A percentile compares a stretch with the other conserved stretches of the same genome.
These are phyloP conservation scores for Sardinella longiceps DNA, from an alignment of 2,797 vertebrate genomes.

Conservation along the genomic window DNA sequence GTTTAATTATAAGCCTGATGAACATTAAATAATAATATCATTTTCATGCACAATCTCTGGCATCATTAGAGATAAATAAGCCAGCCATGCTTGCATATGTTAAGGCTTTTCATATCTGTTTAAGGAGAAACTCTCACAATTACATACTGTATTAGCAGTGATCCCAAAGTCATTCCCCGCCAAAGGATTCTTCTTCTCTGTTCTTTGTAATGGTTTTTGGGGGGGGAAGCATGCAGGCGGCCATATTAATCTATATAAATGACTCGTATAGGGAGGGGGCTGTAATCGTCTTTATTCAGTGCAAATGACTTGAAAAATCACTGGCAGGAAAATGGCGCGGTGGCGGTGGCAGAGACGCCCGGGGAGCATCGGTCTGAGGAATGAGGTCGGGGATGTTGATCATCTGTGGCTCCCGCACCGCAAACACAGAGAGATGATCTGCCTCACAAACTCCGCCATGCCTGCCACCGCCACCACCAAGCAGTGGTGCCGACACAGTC, in stretches of 20 bases:
- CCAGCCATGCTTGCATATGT: neutral
- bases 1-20: neutral
- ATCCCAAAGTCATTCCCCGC: neutral
- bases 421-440: constrained; percentile 48
- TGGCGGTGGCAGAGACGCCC: constrained; percentile 33
- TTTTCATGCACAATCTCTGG: neutral
- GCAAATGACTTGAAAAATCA: constrained; percentile 59
- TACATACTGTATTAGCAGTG: neutral
- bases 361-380: constrained; percentile 42
- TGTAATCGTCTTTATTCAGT: constrained; percentile 60
- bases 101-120: neutral
- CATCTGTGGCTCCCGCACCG: constrained; percentile 47
- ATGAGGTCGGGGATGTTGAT: constrained; percentile 46
- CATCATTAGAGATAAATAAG: neutral
- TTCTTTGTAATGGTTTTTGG: constrained; percentile 13
- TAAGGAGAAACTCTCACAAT: neutral
- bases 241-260: constrained; percentile 56
- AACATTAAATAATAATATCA: neutral
- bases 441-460: neutral
- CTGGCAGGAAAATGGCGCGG: constrained; percentile 37
- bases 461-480: neutral
- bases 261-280: constrained; percentile 44
- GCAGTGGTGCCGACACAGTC: neutral
- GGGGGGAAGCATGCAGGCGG: constrained; percentile 24
- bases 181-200: neutral